Evolutionary conservation across 2,888 invertebrate species (phyloP).

Genomic region (Galerucella nymphaeae): DNA sequence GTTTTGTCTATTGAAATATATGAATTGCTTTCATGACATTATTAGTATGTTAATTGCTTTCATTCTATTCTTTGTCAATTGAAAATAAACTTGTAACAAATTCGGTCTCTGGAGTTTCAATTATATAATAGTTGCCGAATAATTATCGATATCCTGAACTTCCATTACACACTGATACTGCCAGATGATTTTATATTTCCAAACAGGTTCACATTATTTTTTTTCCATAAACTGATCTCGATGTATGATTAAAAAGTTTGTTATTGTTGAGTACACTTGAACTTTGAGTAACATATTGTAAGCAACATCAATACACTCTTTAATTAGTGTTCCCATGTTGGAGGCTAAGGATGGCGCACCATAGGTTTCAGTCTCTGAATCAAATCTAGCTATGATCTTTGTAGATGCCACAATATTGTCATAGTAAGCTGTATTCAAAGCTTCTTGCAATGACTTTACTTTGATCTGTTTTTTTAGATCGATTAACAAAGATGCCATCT

Average conservation of each 20-base stretch:
- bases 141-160: too few species aligned
- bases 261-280: too few species aligned
- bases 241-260: background rate
- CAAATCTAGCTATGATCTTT: conserved; percentile 18
- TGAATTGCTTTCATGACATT: too few species aligned
- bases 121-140: too few species aligned
- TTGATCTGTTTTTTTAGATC: conserved; percentile 12
- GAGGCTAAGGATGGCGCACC: conserved; percentile 27
- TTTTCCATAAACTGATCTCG: background rate
- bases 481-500: conserved; percentile 27
- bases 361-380: conserved; percentile 13
- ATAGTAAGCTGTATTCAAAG: conserved; percentile 28
- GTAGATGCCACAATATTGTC: conserved; percentile 16
- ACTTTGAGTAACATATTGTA: conserved; percentile 3
- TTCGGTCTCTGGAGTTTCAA: too few species aligned
- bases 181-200: conserved; percentile 18
- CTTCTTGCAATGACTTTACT: conserved; percentile 18
- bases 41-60: too few species aligned
- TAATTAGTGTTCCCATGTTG: conserved; percentile 11
- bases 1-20: too few species aligned
- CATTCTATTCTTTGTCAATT: too few species aligned
- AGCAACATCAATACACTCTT: conserved; percentile 26
- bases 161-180: too few species aligned
- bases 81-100: too few species aligned
- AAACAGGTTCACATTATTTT: conserved; percentile 13